Percentiles rank a stretch among this genome's conserved stretches.
Evolutionary conservation across 2,888 invertebrate species (phyloP).

Genomic region (Nymphalis c-album): DNA sequence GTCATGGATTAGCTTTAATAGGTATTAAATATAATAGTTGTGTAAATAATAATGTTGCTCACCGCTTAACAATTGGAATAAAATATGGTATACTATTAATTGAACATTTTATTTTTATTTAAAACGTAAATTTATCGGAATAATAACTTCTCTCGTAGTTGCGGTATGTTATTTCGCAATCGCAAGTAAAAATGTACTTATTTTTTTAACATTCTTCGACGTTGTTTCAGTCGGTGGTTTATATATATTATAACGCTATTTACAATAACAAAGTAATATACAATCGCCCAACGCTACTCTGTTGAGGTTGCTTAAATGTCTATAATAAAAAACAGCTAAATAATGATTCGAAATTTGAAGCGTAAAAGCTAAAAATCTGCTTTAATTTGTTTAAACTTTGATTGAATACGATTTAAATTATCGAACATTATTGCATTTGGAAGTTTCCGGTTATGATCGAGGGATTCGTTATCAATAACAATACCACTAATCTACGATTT

Average conservation of each 20-base stretch:
- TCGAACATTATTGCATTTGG: constrained; percentile 44
- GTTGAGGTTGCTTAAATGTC: constrained; percentile 50
- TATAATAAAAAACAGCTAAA: constrained; percentile 44
- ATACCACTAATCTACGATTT: constrained; percentile 36
- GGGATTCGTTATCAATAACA: constrained; percentile 26
- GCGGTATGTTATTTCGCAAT: neutral
- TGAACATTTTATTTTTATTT: too few relatives aligned
- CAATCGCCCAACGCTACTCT: constrained; percentile 50
- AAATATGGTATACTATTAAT: too few relatives aligned
- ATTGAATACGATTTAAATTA: constrained; percentile 33
- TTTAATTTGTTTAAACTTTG: constrained; percentile 31
- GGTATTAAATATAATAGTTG: too few relatives aligned
- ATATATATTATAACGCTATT: constrained; percentile 53
- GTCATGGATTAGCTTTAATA: too few relatives aligned
- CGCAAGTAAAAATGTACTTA: constrained; percentile 3
- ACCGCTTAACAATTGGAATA: neutral
- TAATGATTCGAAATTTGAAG: constrained; percentile 45
- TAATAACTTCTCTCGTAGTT: constrained; percentile 4
- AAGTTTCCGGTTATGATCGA: constrained; percentile 40
- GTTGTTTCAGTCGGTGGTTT: constrained; percentile 31
- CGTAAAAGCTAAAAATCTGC: constrained; percentile 47
- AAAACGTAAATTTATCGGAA: too few relatives aligned
- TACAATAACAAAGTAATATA: constrained; percentile 66
- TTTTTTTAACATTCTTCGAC: constrained; percentile 25
- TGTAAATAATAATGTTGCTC: neutral